These are phyloP conservation scores for Perca fluviatilis DNA, from an alignment of 2,113 vertebrate genomes.

Conservation along the genomic window DNA sequence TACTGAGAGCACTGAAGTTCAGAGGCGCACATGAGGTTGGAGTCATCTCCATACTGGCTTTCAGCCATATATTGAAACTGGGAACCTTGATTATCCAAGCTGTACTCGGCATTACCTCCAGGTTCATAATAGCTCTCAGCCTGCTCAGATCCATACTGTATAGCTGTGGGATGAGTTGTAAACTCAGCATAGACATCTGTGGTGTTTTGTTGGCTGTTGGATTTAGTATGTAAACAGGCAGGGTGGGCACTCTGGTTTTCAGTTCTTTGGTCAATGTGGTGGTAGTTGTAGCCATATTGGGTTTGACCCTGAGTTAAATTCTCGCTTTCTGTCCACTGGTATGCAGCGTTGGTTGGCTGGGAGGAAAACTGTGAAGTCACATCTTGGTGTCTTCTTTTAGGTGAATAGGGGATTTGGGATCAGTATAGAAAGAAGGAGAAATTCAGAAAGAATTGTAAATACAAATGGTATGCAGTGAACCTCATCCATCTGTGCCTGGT, in stretches of 20 bases:
- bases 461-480: not conserved
- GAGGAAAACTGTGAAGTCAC: slow-evolving; percentile 21
- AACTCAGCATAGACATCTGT: slow-evolving; percentile 72
- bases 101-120: slow-evolving; percentile 16
- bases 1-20: slow-evolving; percentile 47
- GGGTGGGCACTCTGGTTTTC: slow-evolving; percentile 57
- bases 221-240: slow-evolving; percentile 37
- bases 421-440: slow-evolving; percentile 14
- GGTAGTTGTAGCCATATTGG: slow-evolving; percentile 77
- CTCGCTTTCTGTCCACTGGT: slow-evolving; percentile 57
- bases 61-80: slow-evolving; percentile 37
- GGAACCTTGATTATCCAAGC: slow-evolving; percentile 21
- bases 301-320: slow-evolving; percentile 62
- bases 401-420: not conserved
- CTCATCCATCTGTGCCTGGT: not conserved
- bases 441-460: slow-evolving; percentile 25
- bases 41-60: slow-evolving; percentile 22
- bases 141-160: slow-evolving; percentile 29
- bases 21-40: slow-evolving; percentile 17
- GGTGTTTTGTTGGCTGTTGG: slow-evolving; percentile 24
- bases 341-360: slow-evolving; percentile 39
- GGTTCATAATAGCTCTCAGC: slow-evolving; percentile 44
- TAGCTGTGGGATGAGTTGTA: slow-evolving; percentile 47
- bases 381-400: slow-evolving; percentile 54
- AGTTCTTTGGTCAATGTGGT: slow-evolving; percentile 79